These are phyloP conservation scores for Ochropleura plecta DNA, from an alignment of 2,888 invertebrate genomes.

Conservation along the genomic window DNA sequence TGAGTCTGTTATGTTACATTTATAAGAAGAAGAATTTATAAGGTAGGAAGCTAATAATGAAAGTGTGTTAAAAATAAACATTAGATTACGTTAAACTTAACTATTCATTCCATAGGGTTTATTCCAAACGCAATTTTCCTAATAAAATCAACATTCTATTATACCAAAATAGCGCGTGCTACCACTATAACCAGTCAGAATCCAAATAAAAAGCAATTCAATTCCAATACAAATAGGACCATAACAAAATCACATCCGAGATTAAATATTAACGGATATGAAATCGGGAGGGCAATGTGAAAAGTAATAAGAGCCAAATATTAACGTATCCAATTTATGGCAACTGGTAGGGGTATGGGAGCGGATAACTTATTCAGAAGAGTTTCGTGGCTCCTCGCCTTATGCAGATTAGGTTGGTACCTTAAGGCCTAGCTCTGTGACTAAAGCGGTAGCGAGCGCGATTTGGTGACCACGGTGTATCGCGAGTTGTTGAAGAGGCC, in stretches of 20 bases:
- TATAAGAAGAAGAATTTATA: no score
- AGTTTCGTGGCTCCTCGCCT: slow-evolving; percentile 66
- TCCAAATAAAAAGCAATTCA: slow-evolving; percentile 30
- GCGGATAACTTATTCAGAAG: slow-evolving; percentile 74
- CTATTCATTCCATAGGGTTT: background rate
- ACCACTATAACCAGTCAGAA: background rate
- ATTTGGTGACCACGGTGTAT: background rate
- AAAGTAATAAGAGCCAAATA: slow-evolving; percentile 53
- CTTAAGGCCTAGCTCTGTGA: slow-evolving; percentile 10
- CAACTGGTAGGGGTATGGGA: slow-evolving; percentile 29
- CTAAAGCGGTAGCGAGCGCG: background rate
- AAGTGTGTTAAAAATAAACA: background rate
- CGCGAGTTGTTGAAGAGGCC: background rate
- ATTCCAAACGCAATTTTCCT: slow-evolving; percentile 4
- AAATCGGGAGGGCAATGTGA: slow-evolving; percentile 55
- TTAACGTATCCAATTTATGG: slow-evolving; percentile 61
- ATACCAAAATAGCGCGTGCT: background rate
- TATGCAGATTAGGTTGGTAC: slow-evolving; percentile 73
- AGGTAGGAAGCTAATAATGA: no score
- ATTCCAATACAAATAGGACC: slow-evolving; percentile 29
- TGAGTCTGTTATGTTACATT: no score
- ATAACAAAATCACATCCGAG: slow-evolving; percentile 50
- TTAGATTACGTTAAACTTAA: slow-evolving; percentile 8
- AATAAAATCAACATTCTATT: slow-evolving; percentile 12
- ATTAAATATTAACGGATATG: slow-evolving; percentile 59